Evolutionary conservation across 2,888 invertebrate species (phyloP).

Genomic region (Athrips mouffetella): DNA sequence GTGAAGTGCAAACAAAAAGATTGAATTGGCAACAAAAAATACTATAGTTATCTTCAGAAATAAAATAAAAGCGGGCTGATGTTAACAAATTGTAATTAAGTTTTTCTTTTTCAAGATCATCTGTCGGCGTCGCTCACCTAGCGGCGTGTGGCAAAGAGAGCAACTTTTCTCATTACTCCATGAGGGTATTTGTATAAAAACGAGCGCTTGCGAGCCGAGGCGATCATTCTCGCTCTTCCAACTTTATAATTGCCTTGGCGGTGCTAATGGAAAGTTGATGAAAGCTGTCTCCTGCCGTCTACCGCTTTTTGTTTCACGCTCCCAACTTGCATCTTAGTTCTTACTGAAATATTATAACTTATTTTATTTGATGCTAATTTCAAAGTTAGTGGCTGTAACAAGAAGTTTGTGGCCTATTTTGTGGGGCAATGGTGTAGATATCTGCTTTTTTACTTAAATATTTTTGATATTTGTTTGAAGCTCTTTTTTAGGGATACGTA

Average conservation of each 20-base stretch:
- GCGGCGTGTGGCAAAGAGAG: slow-evolving; percentile 46
- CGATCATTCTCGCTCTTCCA: slow-evolving; percentile 53
- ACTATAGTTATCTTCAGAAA: background rate
- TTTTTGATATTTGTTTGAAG: background rate
- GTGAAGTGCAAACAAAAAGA: background rate
- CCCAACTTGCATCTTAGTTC: slow-evolving; percentile 61
- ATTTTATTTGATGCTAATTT: slow-evolving; percentile 13
- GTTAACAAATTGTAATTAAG: slow-evolving; percentile 44
- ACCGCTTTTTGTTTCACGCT: slow-evolving; percentile 59
- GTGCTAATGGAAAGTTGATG: slow-evolving; percentile 72
- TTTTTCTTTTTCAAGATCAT: slow-evolving; percentile 59
- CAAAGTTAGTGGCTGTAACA: slow-evolving; percentile 27
- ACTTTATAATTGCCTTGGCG: slow-evolving; percentile 75
- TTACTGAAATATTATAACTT: slow-evolving; percentile 35
- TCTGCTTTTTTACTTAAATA: background rate
- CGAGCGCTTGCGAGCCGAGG: slow-evolving; percentile 34
- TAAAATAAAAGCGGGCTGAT: slow-evolving; percentile 22
- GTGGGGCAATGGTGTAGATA: background rate
- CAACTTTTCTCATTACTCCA: slow-evolving; percentile 73
- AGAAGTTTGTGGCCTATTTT: slow-evolving; percentile 7
- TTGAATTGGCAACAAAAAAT: background rate
- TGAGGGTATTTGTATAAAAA: slow-evolving; percentile 71
- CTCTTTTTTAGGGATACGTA: no score
- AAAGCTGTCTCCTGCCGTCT: slow-evolving; percentile 59
- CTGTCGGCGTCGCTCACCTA: slow-evolving; percentile 53